A percentile compares a stretch with the other conserved stretches of the same genome.
Conservation (phyloP, 2,888 invertebrate genomes). For the Mystacides longicornis region DNA sequence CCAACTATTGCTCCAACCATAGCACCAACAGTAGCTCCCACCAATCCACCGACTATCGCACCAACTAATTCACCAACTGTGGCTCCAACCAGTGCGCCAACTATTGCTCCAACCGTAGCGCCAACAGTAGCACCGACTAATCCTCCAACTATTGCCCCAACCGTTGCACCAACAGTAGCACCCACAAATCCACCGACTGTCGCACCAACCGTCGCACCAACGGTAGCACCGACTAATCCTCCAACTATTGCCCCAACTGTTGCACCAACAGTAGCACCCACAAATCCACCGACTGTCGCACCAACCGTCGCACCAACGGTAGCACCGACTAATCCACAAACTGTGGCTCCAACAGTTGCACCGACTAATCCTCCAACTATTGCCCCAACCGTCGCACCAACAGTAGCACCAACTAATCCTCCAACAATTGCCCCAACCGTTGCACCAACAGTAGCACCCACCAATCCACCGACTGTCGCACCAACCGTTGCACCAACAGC, state of each 20-base stretch:
- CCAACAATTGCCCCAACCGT: not conserved
- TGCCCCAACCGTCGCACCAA: not conserved
- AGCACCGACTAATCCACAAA: constrained; percentile 30
- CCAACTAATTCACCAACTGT: not conserved
- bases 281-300: constrained; percentile 19
- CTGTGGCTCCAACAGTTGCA: constrained; percentile 25
- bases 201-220: constrained; percentile 23
- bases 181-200: constrained; percentile 26
- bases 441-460: not conserved
- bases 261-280: constrained; percentile 24
- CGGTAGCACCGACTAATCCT: constrained; percentile 27
- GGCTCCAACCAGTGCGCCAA: not conserved
- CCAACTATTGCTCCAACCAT: constrained; percentile 30
- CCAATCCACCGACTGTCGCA: not conserved
- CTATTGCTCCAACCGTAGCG: not conserved
- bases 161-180: constrained; percentile 21
- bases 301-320: constrained; percentile 29
- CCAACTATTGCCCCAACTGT: constrained; percentile 27
- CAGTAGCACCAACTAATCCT: not conserved
- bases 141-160: not conserved
- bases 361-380: constrained; percentile 11
- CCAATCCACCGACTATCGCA: not conserved
- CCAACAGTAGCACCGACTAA: not conserved
- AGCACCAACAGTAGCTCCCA: constrained; percentile 24
- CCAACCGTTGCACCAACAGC: too few species aligned